These are phyloP conservation scores for Harmothoe impar DNA, from an alignment of 2,888 invertebrate genomes.

Conservation along the genomic window DNA sequence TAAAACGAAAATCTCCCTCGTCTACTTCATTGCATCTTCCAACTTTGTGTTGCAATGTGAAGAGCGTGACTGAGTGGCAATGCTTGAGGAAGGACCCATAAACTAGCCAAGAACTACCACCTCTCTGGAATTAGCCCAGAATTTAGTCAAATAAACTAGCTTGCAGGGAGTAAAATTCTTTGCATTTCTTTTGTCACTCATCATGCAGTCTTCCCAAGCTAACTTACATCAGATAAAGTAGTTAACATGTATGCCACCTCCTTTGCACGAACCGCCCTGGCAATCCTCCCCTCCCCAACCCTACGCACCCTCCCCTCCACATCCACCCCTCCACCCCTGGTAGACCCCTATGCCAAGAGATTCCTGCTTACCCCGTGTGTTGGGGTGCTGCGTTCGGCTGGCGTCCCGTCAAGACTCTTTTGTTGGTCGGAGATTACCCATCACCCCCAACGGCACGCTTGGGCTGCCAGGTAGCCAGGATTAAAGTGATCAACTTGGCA, in stretches of 20 bases:
- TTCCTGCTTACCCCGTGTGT: neutral
- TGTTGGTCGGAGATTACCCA: neutral
- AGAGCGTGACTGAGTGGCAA: too few species aligned
- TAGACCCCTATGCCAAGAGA: neutral
- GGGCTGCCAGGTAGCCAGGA: neutral
- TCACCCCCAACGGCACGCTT: neutral
- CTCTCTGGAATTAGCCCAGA: too few species aligned
- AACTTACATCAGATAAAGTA: constrained; percentile 2
- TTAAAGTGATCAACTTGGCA: constrained; percentile 37
- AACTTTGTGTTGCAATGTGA: too few species aligned
- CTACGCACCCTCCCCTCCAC: neutral
- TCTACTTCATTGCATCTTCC: too few species aligned
- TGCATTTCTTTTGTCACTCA: neutral
- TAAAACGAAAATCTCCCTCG: too few species aligned
- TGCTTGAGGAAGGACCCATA: too few species aligned
- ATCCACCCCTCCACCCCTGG: neutral
- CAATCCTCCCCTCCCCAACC: neutral
- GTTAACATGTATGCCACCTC: neutral
- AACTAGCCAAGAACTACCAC: too few species aligned
- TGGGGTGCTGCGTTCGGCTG: neutral
- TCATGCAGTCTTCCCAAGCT: neutral
- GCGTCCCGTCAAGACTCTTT: neutral
- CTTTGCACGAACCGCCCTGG: too few species aligned
- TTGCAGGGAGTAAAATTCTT: too few species aligned
- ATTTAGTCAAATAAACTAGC: too few species aligned